Conservation (phyloP, 2,888 invertebrate species). For the Pollenia labialis region DNA sequence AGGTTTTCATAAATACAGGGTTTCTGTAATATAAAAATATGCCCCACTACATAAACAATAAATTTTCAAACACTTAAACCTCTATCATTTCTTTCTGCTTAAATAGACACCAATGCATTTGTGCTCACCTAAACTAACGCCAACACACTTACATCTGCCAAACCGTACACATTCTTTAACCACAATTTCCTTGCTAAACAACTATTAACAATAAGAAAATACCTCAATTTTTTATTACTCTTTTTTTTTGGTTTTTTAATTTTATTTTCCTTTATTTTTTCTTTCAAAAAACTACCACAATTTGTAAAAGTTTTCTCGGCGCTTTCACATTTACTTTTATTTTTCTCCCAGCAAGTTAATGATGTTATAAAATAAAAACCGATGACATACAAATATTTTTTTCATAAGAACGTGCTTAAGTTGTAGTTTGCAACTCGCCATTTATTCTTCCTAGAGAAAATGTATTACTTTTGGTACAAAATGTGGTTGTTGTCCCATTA, state of each 20-base stretch:
- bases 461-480: constrained; percentile 20
- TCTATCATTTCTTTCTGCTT: constrained; percentile 24
- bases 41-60: constrained; percentile 20
- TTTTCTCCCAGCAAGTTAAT: neutral
- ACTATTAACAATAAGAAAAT: constrained; percentile 21
- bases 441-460: constrained; percentile 16
- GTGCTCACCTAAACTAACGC: neutral
- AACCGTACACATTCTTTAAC: neutral
- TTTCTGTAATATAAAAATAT: neutral
- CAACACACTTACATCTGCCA: neutral
- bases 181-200: constrained; percentile 20
- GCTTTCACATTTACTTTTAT: neutral
- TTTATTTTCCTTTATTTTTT: constrained; percentile 17
- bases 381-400: constrained; percentile 34
- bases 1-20: neutral
- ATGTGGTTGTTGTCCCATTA: constrained; percentile 40
- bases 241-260: constrained; percentile 8
- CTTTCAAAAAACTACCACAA: constrained; percentile 42
- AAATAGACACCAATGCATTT: constrained; percentile 22
- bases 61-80: constrained; percentile 42
- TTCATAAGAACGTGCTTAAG: constrained; percentile 68
- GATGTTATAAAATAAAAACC: constrained; percentile 2
- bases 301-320: constrained; percentile 58
- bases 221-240: constrained; percentile 37
- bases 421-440: constrained; percentile 59